phyloP scores from a whole-genome alignment of 2,888 invertebrate species.

The Synergus japonicus region DNA sequence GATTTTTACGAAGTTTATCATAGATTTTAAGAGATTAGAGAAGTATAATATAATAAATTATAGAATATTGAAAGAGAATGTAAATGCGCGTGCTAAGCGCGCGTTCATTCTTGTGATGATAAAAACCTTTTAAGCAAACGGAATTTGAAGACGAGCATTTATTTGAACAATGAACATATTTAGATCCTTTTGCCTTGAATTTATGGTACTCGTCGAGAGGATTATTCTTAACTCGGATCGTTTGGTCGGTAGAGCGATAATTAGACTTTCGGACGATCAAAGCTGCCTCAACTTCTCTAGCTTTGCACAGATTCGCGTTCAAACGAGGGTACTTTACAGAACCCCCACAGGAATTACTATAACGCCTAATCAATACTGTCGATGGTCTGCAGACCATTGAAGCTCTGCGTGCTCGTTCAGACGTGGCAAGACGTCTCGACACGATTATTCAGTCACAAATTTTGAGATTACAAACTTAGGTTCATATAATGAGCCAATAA shows the following conservation, averaged over 20 bases:
- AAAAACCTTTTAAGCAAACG: neutral
- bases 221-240: constrained; percentile 23
- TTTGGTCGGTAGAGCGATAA: constrained; percentile 17
- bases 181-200: neutral
- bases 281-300: constrained; percentile 29
- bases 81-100: too few species aligned
- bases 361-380: constrained; percentile 39
- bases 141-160: neutral
- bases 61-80: too few species aligned
- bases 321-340: constrained; percentile 32
- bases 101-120: too few species aligned
- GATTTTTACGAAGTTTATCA: too few species aligned
- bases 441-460: constrained; percentile 10
- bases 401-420: constrained; percentile 22
- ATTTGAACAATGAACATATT: neutral
- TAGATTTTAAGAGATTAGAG: too few species aligned
- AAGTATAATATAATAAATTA: too few species aligned
- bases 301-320: constrained; percentile 33
- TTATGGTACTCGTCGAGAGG: constrained; percentile 5
- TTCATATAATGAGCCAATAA: too few species aligned
- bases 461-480: neutral
- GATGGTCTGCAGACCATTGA: constrained; percentile 21
- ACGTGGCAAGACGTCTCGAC: constrained; percentile 27
- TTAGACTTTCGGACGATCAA: constrained; percentile 29
- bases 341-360: constrained; percentile 40